Evolutionary conservation across 1,140 invertebrate genomes (phyloP).

Genomic region (Heliconius himera): DNA sequence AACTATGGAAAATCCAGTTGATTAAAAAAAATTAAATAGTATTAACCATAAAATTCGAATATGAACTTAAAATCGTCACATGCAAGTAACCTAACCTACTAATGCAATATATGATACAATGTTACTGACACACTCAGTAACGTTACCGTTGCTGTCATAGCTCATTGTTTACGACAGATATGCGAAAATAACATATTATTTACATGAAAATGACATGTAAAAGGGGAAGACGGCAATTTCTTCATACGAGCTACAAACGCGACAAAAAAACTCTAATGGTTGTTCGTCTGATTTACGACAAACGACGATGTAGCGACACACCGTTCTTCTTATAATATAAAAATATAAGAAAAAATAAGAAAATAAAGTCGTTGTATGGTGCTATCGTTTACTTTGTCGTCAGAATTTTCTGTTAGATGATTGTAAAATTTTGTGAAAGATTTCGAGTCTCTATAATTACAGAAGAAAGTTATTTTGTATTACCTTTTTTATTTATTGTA

Average conservation of each 20-base stretch:
- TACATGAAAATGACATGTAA: constrained; percentile 13
- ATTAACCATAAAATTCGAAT: neutral
- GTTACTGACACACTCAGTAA: neutral
- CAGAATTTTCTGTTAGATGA: neutral
- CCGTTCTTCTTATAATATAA: neutral
- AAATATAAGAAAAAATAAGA: constrained; percentile 1
- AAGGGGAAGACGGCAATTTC: constrained; percentile 9
- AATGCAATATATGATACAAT: neutral
- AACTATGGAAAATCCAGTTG: too few species aligned
- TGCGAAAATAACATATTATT: constrained; percentile 1
- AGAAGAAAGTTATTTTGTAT: too few species aligned
- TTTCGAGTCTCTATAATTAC: too few species aligned
- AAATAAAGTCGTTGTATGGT: neutral
- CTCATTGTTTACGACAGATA: constrained; percentile 9
- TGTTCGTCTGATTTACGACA: constrained; percentile 5
- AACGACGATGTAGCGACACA: constrained; percentile 12
- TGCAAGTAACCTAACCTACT: too few species aligned
- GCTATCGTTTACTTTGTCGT: neutral
- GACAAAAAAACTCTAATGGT: constrained; percentile 10
- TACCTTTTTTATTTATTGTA: too few species aligned
- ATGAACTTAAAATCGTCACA: neutral
- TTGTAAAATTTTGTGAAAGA: neutral
- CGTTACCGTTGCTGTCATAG: neutral
- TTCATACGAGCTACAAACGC: constrained; percentile 3
- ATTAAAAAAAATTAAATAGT: too few species aligned